Evolutionary conservation across 2,888 invertebrate species (phyloP).

Genomic region (Ectropis crepuscularia): DNA sequence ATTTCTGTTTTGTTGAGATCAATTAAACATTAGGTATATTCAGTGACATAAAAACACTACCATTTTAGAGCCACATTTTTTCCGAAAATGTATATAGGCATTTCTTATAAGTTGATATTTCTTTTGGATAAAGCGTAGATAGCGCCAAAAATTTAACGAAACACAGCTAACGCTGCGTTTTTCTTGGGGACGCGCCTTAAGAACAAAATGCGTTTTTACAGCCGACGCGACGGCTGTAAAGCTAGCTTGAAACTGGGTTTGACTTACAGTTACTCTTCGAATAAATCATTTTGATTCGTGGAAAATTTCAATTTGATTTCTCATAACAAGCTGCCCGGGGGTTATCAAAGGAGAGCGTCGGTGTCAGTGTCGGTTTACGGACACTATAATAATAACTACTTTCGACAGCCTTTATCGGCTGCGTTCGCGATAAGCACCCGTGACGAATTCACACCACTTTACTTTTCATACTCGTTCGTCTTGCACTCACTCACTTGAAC

Average conservation of each 20-base stretch:
- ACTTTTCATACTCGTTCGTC: slow-evolving; percentile 39
- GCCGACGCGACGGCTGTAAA: background rate
- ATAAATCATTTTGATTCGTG: slow-evolving; percentile 6
- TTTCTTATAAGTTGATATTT: too few relatives aligned
- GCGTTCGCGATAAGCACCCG: slow-evolving; percentile 81
- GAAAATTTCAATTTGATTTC: slow-evolving; percentile 23
- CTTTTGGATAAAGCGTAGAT: too few relatives aligned
- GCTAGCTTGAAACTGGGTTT: background rate
- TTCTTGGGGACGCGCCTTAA: too few relatives aligned
- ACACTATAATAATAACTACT: slow-evolving; percentile 72
- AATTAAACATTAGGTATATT: too few relatives aligned
- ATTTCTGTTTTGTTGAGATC: too few relatives aligned
- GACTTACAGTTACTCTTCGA: background rate
- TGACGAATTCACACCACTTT: slow-evolving; percentile 82
- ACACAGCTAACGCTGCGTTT: too few relatives aligned
- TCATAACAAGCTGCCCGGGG: slow-evolving; percentile 26
- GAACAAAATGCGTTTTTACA: too few relatives aligned
- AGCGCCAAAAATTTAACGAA: too few relatives aligned
- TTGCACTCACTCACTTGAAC: slow-evolving; percentile 34
- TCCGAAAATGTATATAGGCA: too few relatives aligned
- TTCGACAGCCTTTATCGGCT: slow-evolving; percentile 79
- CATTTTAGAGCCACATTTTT: too few relatives aligned
- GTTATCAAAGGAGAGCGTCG: slow-evolving; percentile 65
- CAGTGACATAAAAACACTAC: too few relatives aligned
- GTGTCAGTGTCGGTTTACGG: slow-evolving; percentile 68